Evolutionary conservation across 2,888 invertebrate species (phyloP).

Genomic region (Meghimatium bilineatum): DNA sequence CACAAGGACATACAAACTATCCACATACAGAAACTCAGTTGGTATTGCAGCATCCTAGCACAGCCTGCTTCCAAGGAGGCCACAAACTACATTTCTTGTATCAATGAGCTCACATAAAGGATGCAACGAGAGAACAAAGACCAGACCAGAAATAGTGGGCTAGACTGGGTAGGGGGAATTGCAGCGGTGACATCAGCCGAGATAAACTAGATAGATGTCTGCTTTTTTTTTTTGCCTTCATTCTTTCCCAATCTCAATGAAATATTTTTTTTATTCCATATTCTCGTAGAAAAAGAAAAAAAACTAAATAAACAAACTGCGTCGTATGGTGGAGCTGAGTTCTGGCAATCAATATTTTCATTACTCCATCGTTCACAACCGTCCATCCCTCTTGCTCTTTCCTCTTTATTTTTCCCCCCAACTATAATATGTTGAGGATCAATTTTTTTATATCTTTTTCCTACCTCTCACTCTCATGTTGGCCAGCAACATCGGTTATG

Average conservation of each 20-base stretch:
- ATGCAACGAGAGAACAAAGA: not conserved
- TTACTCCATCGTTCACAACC: not conserved
- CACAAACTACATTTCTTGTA: not conserved
- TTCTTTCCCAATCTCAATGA: not conserved
- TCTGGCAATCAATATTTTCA: slow-evolving; percentile 16
- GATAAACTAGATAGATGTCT: slow-evolving; percentile 28
- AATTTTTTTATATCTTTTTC: not conserved
- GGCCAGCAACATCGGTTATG: not conserved
- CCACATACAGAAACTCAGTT: not conserved
- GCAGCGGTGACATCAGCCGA: slow-evolving; percentile 22
- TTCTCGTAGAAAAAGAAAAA: not conserved
- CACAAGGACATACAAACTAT: not conserved
- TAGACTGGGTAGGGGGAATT: slow-evolving; percentile 13
- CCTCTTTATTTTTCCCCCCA: not conserved
- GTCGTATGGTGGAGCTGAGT: not conserved
- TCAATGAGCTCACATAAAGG: not conserved
- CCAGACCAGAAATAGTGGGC: not conserved
- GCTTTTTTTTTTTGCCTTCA: not conserved
- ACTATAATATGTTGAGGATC: not conserved
- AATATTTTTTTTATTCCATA: not conserved
- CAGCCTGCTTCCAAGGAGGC: not conserved
- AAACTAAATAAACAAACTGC: too few species aligned
- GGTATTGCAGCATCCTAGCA: not conserved
- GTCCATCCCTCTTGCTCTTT: not conserved
- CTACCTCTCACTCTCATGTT: not conserved